Conservation (phyloP, 2,888 invertebrate genomes). For the Lathronympha strigana region DNA sequence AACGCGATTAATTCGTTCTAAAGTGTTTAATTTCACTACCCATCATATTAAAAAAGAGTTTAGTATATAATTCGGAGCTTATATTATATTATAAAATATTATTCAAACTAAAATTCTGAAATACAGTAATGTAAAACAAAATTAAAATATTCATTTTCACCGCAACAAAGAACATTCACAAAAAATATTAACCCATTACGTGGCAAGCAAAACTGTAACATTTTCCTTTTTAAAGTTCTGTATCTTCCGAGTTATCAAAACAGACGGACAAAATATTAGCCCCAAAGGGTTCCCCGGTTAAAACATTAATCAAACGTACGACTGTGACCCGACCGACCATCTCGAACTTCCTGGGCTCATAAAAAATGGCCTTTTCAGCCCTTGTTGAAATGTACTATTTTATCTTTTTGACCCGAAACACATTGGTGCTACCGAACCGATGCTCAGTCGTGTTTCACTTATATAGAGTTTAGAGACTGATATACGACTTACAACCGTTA, state of each 20-base stretch:
- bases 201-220: neutral
- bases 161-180: neutral
- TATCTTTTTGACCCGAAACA: slow-evolving; percentile 11
- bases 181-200: neutral
- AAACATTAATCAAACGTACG: slow-evolving; percentile 39
- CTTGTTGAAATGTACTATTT: slow-evolving; percentile 18
- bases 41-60: too few species aligned
- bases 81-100: too few species aligned
- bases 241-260: slow-evolving; percentile 30
- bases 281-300: slow-evolving; percentile 31
- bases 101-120: too few species aligned
- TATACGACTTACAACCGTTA: too few species aligned
- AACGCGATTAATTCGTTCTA: too few species aligned
- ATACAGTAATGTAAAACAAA: neutral
- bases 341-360: slow-evolving; percentile 34
- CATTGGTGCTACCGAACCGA: neutral
- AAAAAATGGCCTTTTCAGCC: slow-evolving; percentile 31
- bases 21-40: too few species aligned
- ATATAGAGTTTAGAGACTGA: too few species aligned
- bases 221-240: slow-evolving; percentile 3
- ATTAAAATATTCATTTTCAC: neutral
- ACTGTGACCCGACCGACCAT: slow-evolving; percentile 35
- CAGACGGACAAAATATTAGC: slow-evolving; percentile 33
- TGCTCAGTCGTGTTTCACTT: neutral
- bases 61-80: too few species aligned